phyloP scores from a whole-genome alignment of 2,888 invertebrate species.

The Cephonodes hylas region DNA sequence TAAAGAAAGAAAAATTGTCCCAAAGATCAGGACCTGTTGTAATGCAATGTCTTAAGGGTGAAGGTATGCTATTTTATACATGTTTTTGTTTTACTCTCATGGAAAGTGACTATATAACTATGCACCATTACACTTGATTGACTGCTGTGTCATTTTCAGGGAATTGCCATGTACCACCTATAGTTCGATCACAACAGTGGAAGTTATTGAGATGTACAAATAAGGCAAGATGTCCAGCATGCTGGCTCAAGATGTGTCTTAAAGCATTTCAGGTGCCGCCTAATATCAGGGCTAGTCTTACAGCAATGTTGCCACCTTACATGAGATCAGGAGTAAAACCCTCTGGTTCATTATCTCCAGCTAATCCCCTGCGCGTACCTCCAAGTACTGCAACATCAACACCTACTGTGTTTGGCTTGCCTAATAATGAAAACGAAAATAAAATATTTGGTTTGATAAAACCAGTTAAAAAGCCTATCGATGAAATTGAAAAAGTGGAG shows the following conservation, averaged over 20 bases:
- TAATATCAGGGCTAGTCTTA: conserved; percentile 84
- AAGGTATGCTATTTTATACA: conserved; percentile 60
- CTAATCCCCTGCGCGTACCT: conserved; percentile 58
- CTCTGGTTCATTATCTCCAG: conserved; percentile 46
- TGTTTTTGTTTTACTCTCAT: background rate
- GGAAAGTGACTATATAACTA: background rate
- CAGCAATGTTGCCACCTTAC: conserved; percentile 85
- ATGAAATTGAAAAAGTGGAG: conserved; percentile 63
- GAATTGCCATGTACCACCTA: conserved; percentile 86
- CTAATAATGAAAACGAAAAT: conserved; percentile 55
- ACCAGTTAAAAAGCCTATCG: conserved; percentile 51
- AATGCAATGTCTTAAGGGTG: conserved; percentile 85
- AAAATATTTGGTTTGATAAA: conserved; percentile 63
- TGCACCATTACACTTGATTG: background rate
- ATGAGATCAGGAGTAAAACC: conserved; percentile 74
- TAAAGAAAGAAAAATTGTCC: conserved; percentile 84
- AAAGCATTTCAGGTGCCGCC: conserved; percentile 89
- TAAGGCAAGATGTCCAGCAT: conserved; percentile 90
- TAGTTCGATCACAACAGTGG: conserved; percentile 86
- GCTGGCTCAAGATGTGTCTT: conserved; percentile 93
- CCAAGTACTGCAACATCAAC: conserved; percentile 22
- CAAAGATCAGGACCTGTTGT: conserved; percentile 77
- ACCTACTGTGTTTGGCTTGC: conserved; percentile 52
- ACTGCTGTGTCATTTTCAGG: conserved; percentile 59
- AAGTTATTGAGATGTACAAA: conserved; percentile 85